Conservation (phyloP, 2,113 vertebrate species). For the Coptodon rendalli region DNA sequence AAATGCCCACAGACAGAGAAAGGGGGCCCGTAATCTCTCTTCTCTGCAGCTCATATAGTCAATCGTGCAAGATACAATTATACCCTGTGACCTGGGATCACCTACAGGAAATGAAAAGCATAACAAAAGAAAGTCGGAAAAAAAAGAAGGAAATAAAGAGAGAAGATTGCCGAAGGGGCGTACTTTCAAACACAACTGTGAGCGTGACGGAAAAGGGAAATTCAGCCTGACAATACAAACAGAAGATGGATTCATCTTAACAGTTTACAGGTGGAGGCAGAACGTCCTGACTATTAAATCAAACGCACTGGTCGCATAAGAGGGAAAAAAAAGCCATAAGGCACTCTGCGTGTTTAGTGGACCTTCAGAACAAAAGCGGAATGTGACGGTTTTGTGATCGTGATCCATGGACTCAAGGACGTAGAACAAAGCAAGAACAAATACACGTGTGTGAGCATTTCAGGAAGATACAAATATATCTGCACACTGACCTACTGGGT, state of each 20-base stretch:
- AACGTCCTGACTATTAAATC: background rate
- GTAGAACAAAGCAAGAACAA: background rate
- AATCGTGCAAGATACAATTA: slow-evolving; percentile 49
- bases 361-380: background rate
- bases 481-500: background rate
- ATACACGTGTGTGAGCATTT: background rate
- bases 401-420: background rate
- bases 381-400: background rate
- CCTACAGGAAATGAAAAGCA: slow-evolving; percentile 55
- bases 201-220: background rate
- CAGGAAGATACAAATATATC: background rate
- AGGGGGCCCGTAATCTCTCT: background rate
- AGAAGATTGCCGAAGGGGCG: background rate
- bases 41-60: slow-evolving; percentile 28
- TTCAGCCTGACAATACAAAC: background rate
- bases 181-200: slow-evolving; percentile 15
- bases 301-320: background rate
- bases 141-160: background rate
- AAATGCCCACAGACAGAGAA: background rate
- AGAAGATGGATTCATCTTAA: background rate
- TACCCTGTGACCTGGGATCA: slow-evolving; percentile 33
- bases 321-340: background rate
- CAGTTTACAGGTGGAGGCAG: background rate
- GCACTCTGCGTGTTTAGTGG: background rate
- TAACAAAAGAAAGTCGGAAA: background rate